Evolutionary conservation across 2,113 vertebrate genomes (phyloP).

Genomic region (Chauna torquata): DNA sequence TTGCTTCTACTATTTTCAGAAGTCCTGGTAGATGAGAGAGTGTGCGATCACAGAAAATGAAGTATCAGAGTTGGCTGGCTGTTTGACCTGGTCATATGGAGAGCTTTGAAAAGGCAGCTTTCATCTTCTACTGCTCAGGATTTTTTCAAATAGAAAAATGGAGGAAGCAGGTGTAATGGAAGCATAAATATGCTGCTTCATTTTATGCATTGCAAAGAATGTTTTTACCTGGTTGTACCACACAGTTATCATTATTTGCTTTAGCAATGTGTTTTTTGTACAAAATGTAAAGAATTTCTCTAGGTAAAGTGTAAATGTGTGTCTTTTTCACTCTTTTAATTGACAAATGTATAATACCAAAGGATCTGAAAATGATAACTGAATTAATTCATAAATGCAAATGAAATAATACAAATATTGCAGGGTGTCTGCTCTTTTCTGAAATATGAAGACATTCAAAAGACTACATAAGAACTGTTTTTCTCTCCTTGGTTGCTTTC

Average conservation of each 20-base stretch:
- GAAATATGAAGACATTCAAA: neutral
- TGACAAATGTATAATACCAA: neutral
- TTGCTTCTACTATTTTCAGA: neutral
- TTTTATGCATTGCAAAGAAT: neutral
- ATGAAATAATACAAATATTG: neutral
- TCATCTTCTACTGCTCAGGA: neutral
- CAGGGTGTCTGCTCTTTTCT: neutral
- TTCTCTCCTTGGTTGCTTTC: neutral
- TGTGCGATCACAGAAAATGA: neutral
- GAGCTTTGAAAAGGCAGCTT: slow-evolving; percentile 3
- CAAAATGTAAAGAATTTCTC: neutral
- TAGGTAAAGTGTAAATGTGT: neutral
- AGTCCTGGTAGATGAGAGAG: neutral
- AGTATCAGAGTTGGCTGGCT: neutral
- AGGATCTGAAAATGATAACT: neutral
- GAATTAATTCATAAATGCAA: neutral
- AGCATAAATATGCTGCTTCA: neutral
- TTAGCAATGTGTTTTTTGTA: neutral
- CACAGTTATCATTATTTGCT: neutral
- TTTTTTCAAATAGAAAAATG: neutral
- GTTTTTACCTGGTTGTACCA: neutral
- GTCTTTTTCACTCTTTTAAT: neutral
- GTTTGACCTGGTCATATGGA: neutral
- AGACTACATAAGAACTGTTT: neutral
- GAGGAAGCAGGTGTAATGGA: neutral